These are phyloP conservation scores for Diplodus sargus DNA, from an alignment of 2,797 vertebrate species.

Conservation along the genomic window DNA sequence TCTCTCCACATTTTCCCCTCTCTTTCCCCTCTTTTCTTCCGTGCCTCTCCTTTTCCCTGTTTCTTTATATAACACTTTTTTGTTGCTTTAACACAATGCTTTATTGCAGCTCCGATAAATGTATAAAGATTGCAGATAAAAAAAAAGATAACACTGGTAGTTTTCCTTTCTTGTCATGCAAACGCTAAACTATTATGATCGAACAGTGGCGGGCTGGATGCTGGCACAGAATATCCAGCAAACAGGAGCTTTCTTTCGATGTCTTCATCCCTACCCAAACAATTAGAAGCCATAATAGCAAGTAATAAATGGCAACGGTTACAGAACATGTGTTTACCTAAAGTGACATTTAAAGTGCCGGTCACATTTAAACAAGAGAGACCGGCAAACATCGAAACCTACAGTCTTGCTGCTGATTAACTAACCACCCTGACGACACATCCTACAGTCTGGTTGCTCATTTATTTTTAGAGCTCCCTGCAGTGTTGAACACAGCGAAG, in stretches of 20 bases:
- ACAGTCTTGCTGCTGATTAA: conserved; percentile 76
- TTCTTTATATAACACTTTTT: background rate
- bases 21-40: background rate
- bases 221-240: background rate
- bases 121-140: too few relatives aligned
- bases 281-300: conserved; percentile 13
- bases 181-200: conserved; percentile 6
- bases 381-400: conserved; percentile 55
- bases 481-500: conserved; percentile 72
- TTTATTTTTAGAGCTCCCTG: conserved; percentile 78
- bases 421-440: conserved; percentile 66
- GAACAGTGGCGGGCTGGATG: conserved; percentile 13
- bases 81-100: background rate
- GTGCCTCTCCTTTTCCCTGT: too few relatives aligned
- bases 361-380: conserved; percentile 36
- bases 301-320: too few relatives aligned
- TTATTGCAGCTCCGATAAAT: background rate
- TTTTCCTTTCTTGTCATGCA: background rate
- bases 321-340: conserved; percentile 24
- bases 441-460: conserved; percentile 66
- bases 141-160: background rate
- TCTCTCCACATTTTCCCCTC: background rate
- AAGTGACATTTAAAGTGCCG: conserved; percentile 41
- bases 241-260: background rate
- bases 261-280: conserved; percentile 12